A percentile compares a stretch with the other conserved stretches of the same genome.
Evolutionary conservation across 2,113 vertebrate genomes (phyloP).

Genomic region (Neodon shergylaensis): DNA sequence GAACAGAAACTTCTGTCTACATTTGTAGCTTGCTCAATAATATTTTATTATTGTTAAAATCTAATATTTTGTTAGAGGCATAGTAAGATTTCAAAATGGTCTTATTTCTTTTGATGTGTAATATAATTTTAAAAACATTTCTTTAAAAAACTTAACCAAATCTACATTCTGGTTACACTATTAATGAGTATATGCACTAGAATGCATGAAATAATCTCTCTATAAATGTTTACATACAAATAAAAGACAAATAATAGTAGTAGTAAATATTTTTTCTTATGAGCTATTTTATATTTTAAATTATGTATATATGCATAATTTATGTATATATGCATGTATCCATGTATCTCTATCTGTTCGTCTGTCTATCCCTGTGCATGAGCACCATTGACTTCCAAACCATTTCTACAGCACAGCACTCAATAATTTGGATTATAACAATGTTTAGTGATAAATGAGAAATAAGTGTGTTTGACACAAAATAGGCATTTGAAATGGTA

Average conservation of each 20-base stretch:
- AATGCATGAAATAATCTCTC: not conserved
- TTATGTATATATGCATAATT: not conserved
- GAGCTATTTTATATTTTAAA: not conserved
- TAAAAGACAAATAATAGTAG: constrained; percentile 19
- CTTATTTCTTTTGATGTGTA: not conserved
- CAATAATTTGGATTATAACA: constrained; percentile 30
- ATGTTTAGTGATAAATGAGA: not conserved
- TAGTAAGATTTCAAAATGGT: not conserved
- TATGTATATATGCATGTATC: no score
- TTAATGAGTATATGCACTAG: not conserved
- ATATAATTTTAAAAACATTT: not conserved
- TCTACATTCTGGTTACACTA: not conserved
- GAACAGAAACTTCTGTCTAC: no score
- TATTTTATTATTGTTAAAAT: no score
- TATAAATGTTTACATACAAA: constrained; percentile 20
- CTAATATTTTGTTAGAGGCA: not conserved
- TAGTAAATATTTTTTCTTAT: not conserved
- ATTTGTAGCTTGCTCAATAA: not conserved
- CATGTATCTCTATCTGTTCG: not conserved
- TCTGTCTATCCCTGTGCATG: not conserved
- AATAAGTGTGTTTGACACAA: constrained; percentile 17
- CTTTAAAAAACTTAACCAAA: constrained; percentile 30
- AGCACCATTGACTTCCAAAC: not conserved
- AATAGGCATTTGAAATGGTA: not conserved
- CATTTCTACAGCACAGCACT: not conserved